These are phyloP conservation scores for Paracanthobrama guichenoti DNA, from an alignment of 2,113 vertebrate species.

Conservation along the genomic window DNA sequence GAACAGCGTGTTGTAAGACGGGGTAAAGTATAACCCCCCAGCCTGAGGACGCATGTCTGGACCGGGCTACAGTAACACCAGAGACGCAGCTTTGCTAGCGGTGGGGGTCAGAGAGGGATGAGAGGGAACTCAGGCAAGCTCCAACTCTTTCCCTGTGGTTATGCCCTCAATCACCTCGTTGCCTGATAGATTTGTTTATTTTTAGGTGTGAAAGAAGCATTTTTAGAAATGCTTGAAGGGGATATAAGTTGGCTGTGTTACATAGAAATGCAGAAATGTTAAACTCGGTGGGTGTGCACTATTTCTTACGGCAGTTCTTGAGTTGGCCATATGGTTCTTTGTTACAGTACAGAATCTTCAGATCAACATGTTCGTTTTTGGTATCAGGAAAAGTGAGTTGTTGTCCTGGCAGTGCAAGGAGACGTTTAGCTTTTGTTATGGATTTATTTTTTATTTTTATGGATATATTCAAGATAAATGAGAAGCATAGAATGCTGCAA, in stretches of 20 bases:
- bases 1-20: neutral
- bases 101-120: constrained; percentile 19
- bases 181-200: neutral
- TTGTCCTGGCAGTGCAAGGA: neutral
- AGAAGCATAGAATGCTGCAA: neutral
- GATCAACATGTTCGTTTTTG: neutral
- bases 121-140: neutral
- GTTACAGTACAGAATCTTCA: neutral
- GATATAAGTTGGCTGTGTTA: neutral
- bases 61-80: constrained; percentile 34
- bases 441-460: neutral
- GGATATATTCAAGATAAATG: neutral
- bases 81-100: neutral
- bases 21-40: neutral
- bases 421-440: neutral
- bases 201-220: neutral
- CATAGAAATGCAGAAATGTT: constrained; percentile 5
- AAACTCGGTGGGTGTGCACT: neutral
- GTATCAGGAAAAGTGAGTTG: neutral
- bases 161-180: constrained; percentile 20
- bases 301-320: neutral
- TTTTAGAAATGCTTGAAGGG: constrained; percentile 18
- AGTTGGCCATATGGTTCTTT: neutral
- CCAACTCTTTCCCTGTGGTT: constrained; percentile 7
- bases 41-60: constrained; percentile 40